Conservation (phyloP, 1,140 invertebrate species). For the Drosophila auraria region DNA sequence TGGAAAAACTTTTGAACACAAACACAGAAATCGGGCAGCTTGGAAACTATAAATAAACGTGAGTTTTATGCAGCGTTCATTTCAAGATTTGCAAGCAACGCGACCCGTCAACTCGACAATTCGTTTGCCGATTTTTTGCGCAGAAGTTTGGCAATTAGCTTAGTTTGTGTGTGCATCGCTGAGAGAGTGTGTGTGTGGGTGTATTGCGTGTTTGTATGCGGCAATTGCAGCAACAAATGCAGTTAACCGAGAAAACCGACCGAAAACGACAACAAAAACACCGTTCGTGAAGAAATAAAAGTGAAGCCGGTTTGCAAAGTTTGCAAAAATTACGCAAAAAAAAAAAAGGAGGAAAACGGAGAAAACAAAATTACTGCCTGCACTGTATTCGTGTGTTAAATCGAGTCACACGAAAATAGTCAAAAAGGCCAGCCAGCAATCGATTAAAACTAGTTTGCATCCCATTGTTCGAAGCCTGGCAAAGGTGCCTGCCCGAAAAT, state of each 20-base stretch:
- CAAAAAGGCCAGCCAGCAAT: slow-evolving; percentile 52
- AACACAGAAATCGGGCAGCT: slow-evolving; percentile 50
- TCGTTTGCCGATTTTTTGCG: slow-evolving; percentile 50
- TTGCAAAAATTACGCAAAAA: slow-evolving; percentile 73
- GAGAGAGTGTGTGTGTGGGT: slow-evolving; percentile 13
- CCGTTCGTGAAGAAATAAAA: slow-evolving; percentile 73
- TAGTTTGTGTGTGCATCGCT: slow-evolving; percentile 20
- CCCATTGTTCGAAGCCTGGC: slow-evolving; percentile 61
- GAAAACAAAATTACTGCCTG: slow-evolving; percentile 57
- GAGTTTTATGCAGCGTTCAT: slow-evolving; percentile 74
- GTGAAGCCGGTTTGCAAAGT: slow-evolving; percentile 74
- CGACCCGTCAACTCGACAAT: slow-evolving; percentile 59
- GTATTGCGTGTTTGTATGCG: slow-evolving; percentile 23
- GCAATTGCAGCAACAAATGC: slow-evolving; percentile 81
- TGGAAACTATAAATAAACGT: slow-evolving; percentile 85
- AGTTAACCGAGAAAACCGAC: slow-evolving; percentile 75
- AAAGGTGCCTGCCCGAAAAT: slow-evolving; percentile 44
- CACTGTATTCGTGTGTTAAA: slow-evolving; percentile 50
- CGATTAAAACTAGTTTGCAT: slow-evolving; percentile 75
- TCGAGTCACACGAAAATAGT: slow-evolving; percentile 57
- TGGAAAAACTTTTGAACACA: slow-evolving; percentile 67
- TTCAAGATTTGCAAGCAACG: slow-evolving; percentile 82
- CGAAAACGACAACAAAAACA: slow-evolving; percentile 38
- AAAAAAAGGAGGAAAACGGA: slow-evolving; percentile 36
- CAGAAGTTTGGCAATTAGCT: slow-evolving; percentile 57